Evolutionary conservation across 1,140 invertebrate genomes (phyloP).

Genomic region (Aphidius ervi): DNA sequence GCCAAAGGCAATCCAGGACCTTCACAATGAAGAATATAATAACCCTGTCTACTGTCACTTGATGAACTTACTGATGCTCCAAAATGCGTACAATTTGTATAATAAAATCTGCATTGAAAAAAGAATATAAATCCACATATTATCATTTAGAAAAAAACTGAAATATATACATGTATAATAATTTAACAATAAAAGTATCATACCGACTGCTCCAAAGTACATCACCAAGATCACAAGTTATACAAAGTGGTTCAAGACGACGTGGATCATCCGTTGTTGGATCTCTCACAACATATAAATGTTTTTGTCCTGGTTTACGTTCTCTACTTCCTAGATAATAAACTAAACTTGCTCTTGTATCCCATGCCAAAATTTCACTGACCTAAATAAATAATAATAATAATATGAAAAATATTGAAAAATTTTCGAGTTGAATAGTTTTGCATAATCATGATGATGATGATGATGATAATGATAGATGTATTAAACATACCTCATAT

Average conservation of each 20-base stretch:
- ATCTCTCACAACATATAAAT: constrained; percentile 74
- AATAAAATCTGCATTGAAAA: constrained; percentile 52
- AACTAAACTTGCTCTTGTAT: constrained; percentile 76
- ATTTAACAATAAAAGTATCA: constrained; percentile 10
- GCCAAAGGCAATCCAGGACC: constrained; percentile 75
- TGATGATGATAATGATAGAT: constrained; percentile 11
- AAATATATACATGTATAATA: no score
- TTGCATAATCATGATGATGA: not conserved
- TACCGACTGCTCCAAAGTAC: constrained; percentile 67
- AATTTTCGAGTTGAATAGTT: not conserved
- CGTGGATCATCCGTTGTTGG: constrained; percentile 66
- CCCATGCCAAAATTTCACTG: constrained; percentile 80
- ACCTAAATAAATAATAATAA: no score
- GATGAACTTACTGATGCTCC: constrained; percentile 64
- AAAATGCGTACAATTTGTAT: constrained; percentile 78
- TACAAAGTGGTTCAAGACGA: constrained; percentile 69
- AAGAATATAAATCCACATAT: constrained; percentile 7
- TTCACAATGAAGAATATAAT: constrained; percentile 75
- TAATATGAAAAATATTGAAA: no score
- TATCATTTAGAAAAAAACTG: not conserved
- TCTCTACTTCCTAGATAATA: constrained; percentile 79
- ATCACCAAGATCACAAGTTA: constrained; percentile 72
- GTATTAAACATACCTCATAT: constrained; percentile 67
- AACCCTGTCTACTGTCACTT: constrained; percentile 56
- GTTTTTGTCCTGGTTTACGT: constrained; percentile 75